Conservation (phyloP, 2,888 invertebrate species). For the Andrena camellia region DNA sequence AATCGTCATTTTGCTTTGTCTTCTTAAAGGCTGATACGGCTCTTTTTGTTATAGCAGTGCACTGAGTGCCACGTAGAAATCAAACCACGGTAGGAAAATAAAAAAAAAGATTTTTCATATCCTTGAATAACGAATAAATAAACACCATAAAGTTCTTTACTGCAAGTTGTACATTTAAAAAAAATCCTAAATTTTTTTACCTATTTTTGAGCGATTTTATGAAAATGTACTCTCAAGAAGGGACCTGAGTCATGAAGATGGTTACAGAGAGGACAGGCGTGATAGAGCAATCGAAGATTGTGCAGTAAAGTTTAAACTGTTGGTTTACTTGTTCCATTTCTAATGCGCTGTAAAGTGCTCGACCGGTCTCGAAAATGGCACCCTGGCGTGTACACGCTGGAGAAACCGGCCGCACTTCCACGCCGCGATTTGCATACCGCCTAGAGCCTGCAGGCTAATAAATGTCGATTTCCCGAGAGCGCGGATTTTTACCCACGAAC, state of each 20-base stretch:
- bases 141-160: too few relatives aligned
- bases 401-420: constrained; percentile 46
- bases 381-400: constrained; percentile 22
- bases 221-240: not conserved
- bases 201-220: too few relatives aligned
- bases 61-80: too few relatives aligned
- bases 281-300: not conserved
- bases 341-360: not conserved
- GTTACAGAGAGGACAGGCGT: not conserved
- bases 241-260: not conserved
- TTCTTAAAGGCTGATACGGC: too few relatives aligned
- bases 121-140: too few relatives aligned
- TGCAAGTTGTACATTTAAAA: too few relatives aligned
- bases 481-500: not conserved
- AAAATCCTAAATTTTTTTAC: too few relatives aligned
- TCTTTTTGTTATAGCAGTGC: too few relatives aligned
- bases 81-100: too few relatives aligned
- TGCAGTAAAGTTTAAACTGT: not conserved
- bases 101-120: too few relatives aligned
- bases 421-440: constrained; percentile 45
- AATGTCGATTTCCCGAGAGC: constrained; percentile 46
- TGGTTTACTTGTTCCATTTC: not conserved
- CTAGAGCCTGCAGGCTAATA: constrained; percentile 34
- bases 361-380: constrained; percentile 40
- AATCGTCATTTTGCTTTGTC: too few relatives aligned